Percentiles rank a stretch among this genome's conserved stretches.
These are phyloP conservation scores for Sciurus vulgaris DNA, from an alignment of 2,797 vertebrate genomes.

Conservation along the genomic window DNA sequence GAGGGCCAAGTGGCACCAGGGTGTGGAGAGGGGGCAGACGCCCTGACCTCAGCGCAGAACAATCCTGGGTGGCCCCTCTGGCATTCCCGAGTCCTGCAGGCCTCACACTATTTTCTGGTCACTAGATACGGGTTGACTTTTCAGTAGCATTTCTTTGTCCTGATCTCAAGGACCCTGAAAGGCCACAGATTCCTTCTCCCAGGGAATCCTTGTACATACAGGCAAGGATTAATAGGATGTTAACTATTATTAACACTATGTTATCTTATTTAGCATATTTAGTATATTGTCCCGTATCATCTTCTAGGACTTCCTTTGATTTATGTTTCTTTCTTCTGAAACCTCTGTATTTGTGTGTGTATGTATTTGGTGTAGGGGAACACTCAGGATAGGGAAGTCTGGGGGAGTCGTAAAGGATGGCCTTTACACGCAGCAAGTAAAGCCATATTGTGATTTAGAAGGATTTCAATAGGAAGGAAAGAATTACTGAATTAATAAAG, in stretches of 20 bases:
- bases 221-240: too few species aligned
- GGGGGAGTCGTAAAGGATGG: background rate
- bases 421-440: background rate
- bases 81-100: background rate
- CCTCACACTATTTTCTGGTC: background rate
- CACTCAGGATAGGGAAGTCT: rapidly evolving
- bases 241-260: too few species aligned
- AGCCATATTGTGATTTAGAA: background rate
- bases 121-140: background rate
- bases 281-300: too few species aligned
- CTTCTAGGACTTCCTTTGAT: too few species aligned
- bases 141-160: background rate
- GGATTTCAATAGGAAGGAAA: background rate
- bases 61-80: rapidly evolving
- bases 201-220: rapidly evolving
- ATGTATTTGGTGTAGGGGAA: background rate
- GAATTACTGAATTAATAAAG: background rate
- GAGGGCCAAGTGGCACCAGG: rapidly evolving
- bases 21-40: rapidly evolving
- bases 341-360: rapidly evolving
- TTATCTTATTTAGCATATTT: too few species aligned
- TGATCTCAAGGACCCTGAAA: background rate
- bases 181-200: background rate
- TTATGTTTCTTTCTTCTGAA: too few species aligned
- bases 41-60: background rate